phyloP scores from a whole-genome alignment of 37 sponge, comb jelly and placozoan genomes.

The Spongia lamella region DNA sequence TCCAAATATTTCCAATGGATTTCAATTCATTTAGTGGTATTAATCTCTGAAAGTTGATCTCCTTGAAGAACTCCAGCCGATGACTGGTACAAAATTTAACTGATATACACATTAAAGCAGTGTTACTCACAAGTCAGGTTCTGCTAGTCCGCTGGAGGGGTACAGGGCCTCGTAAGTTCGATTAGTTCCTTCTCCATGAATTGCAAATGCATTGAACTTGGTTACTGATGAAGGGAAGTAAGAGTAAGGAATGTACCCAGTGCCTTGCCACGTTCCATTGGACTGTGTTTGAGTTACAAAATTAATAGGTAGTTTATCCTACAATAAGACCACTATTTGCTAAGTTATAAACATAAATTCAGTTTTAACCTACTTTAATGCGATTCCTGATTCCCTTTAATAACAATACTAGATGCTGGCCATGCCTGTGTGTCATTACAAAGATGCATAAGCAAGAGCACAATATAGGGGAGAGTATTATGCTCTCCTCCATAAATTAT shows the following conservation, averaged over 20 bases:
- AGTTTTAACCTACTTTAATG: not conserved
- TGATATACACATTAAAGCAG: too few species aligned
- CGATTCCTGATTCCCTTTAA: not conserved
- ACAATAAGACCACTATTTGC: not conserved
- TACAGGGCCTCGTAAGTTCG: slow-evolving; percentile 8
- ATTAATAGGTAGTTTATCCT: slow-evolving; percentile 12
- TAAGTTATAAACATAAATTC: not conserved
- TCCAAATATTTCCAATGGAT: too few species aligned
- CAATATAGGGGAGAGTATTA: too few species aligned
- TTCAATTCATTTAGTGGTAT: too few species aligned
- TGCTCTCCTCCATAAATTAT: too few species aligned
- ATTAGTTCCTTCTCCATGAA: slow-evolving; percentile 11
- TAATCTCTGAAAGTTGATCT: too few species aligned
- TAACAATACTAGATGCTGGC: slow-evolving; percentile 3
- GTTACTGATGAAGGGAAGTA: slow-evolving; percentile 8
- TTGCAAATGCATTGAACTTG: slow-evolving; percentile 21
- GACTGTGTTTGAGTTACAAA: not conserved
- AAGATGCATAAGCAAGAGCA: not conserved
- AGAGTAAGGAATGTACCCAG: slow-evolving; percentile 2
- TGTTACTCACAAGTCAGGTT: slow-evolving; percentile 28
- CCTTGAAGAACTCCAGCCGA: too few species aligned
- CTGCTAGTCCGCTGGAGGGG: not conserved
- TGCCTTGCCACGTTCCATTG: slow-evolving; percentile 1
- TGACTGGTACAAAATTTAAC: not conserved
- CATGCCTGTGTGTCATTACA: slow-evolving; percentile 6